phyloP scores from a whole-genome alignment of 2,797 vertebrate genomes.

The Carduelis carduelis region DNA sequence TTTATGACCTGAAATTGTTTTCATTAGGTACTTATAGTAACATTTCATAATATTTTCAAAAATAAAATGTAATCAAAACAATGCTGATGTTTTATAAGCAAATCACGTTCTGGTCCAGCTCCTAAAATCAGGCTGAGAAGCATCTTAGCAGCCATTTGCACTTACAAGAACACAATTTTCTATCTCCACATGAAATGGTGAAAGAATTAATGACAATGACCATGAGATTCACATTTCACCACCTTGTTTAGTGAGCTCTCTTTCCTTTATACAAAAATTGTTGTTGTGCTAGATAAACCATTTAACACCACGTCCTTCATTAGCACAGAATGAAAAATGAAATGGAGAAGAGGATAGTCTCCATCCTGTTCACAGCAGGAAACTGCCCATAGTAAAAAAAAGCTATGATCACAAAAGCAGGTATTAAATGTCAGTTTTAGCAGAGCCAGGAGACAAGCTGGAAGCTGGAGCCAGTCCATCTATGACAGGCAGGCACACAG shows the following conservation, averaged over 20 bases:
- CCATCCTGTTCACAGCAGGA: not conserved
- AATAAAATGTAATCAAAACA: not conserved
- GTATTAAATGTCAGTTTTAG: not conserved
- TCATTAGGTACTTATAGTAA: not conserved
- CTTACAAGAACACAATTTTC: not conserved
- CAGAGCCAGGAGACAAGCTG: not conserved
- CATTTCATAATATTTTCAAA: not conserved
- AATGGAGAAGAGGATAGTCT: not conserved
- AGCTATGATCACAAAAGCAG: not conserved
- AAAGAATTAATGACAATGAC: not conserved
- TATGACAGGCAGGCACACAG: not conserved
- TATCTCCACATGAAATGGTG: not conserved
- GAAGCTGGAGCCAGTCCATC: not conserved
- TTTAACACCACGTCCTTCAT: not conserved
- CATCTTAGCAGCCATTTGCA: not conserved
- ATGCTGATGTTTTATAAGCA: not conserved
- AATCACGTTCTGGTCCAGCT: not conserved
- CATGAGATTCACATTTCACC: not conserved
- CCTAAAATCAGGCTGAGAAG: not conserved
- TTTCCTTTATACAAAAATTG: not conserved
- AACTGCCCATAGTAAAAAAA: not conserved
- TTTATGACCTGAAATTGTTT: not conserved
- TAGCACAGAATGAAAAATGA: not conserved
- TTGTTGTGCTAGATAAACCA: not conserved
- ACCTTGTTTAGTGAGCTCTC: not conserved